Evolutionary conservation across 2,888 invertebrate genomes (phyloP), one percentile per base, ranked within the genome.

Genomic region (Tuberolachnus salignus): DNA sequence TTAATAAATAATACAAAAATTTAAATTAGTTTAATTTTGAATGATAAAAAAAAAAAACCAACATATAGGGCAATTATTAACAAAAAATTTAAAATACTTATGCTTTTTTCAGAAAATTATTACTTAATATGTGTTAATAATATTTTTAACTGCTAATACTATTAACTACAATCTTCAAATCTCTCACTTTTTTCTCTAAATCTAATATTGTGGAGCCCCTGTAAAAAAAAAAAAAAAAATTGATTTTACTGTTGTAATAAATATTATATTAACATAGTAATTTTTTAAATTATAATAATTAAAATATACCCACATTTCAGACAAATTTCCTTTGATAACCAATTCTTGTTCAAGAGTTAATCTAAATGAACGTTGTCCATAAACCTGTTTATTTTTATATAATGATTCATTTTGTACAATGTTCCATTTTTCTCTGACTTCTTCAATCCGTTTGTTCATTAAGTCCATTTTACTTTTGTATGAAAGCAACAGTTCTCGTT

Each of bases 191-290:
- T 49, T 44, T 69, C 4, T 78, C 78, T 42, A 78, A 51, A n/a
- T 78, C 78, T n/a, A 78, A 78, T 69, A 78, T 78, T n/a, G 78
- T 59, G 51, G 78, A 78, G 49, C 78, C 78, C 69, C 78, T 78
- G 34, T 1, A 69, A 49, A 44, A 19, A 53, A 10, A 74, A 55
- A 26, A 61, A 21, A 3, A 16, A 1, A 55, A 21, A 42, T 26
- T 55, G 42, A 42, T 72, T n/a, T 34, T 34, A 34, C 34, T 3
- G 34, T 34, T 34, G 6, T 6, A 34, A 34, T 3, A n/a, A 67
- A 49, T 49, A 67, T 23, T 16, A 23, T 26, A 64, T 46, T 59
- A 16, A 16, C 23, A 59, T 23, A 59, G 21, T 57, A 59, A 59
- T 26, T 59, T 26, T 1, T 26, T 26, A 11, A 34, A 13, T 57